A percentile compares a stretch with the other conserved stretches of the same genome.
Conservation (phyloP, 2,113 vertebrate genomes). For the Murina feae region DNA sequence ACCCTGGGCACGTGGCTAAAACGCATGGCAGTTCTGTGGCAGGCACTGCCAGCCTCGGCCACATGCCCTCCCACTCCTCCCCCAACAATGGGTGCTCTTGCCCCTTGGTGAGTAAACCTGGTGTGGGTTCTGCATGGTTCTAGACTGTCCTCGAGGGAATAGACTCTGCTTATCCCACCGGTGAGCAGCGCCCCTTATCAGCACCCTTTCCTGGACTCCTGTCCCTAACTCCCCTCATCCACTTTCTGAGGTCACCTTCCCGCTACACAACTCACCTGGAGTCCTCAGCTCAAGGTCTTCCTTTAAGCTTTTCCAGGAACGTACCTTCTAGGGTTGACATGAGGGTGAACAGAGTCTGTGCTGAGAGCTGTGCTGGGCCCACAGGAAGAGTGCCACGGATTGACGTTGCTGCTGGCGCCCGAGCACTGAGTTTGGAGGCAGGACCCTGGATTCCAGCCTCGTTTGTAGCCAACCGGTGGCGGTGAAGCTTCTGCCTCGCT, state of each 20-base stretch:
- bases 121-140: neutral
- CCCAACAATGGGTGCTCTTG: neutral
- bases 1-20: neutral
- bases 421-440: too few species aligned
- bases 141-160: neutral
- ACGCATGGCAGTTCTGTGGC: accelerated
- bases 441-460: neutral
- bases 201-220: too few species aligned
- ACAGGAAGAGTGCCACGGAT: accelerated
- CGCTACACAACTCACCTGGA: neutral
- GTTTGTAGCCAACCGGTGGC: neutral
- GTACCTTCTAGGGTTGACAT: neutral
- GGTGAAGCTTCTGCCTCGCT: neutral
- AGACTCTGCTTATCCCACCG: accelerated
- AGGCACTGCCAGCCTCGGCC: neutral
- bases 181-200: neutral
- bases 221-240: too few species aligned
- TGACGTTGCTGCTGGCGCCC: neutral
- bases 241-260: neutral
- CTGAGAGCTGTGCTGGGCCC: neutral
- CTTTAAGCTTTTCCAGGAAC: neutral
- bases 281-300: neutral
- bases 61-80: neutral
- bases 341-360: neutral
- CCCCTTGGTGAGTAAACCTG: neutral